Conservation (phyloP, 1,140 invertebrate species). For the Whitmania pigra region DNA sequence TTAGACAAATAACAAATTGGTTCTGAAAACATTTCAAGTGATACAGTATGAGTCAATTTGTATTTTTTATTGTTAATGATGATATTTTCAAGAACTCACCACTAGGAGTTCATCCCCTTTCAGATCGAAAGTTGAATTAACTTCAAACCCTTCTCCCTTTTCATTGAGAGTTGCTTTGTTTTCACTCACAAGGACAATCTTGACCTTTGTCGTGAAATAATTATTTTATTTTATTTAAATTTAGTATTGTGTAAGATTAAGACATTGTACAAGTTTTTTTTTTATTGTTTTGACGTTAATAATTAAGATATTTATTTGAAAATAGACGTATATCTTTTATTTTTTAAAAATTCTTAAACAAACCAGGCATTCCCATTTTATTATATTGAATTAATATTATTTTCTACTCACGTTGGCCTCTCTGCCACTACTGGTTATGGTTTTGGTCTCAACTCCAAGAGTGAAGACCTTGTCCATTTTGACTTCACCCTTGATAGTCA, state of each 20-base stretch:
- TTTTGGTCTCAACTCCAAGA: background rate
- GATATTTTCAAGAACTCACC: background rate
- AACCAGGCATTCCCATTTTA: background rate
- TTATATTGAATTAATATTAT: background rate
- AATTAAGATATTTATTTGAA: too few relatives aligned
- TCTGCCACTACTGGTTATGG: background rate
- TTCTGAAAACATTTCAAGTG: too few relatives aligned
- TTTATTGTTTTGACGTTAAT: too few relatives aligned
- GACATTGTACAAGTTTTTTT: too few relatives aligned
- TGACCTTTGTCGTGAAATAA: background rate
- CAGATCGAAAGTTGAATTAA: slow-evolving; percentile 1
- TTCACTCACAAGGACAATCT: background rate
- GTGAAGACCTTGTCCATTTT: background rate
- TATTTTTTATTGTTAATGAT: too few relatives aligned
- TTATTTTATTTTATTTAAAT: background rate
- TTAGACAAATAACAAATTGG: too few relatives aligned
- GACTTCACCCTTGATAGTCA: background rate
- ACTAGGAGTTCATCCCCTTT: too few relatives aligned
- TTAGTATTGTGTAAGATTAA: too few relatives aligned
- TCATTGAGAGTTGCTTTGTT: background rate
- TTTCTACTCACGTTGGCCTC: background rate
- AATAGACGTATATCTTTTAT: too few relatives aligned
- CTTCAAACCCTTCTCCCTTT: slow-evolving; percentile 6
- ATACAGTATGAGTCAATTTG: too few relatives aligned
- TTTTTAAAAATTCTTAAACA: background rate